These are phyloP conservation scores for Psettodes erumei DNA, from an alignment of 2,113 vertebrate genomes.

Conservation along the genomic window DNA sequence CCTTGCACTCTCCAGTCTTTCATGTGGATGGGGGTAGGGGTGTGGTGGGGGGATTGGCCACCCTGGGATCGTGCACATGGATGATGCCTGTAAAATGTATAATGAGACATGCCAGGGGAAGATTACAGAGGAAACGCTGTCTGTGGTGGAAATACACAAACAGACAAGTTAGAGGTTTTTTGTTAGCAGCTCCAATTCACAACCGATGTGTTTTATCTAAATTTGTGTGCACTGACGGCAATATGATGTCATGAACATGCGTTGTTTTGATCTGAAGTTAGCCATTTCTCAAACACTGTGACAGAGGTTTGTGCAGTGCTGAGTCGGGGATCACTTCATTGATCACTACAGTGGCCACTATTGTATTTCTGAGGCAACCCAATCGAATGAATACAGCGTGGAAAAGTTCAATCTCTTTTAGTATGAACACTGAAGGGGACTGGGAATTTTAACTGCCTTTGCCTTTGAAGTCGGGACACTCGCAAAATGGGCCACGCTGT, in stretches of 20 bases:
- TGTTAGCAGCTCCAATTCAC: not conserved
- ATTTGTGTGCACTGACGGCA: not conserved
- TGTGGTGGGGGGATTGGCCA: slow-evolving; percentile 25
- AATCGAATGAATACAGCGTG: slow-evolving; percentile 12
- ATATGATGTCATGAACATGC: not conserved
- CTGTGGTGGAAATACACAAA: slow-evolving; percentile 24
- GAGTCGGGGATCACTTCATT: not conserved
- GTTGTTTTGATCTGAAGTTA: slow-evolving; percentile 22
- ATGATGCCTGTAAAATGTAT: slow-evolving; percentile 8
- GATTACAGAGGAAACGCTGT: slow-evolving; percentile 8
- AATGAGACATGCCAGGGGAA: not conserved
- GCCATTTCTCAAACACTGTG: slow-evolving; percentile 13
- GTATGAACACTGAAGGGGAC: slow-evolving; percentile 1
- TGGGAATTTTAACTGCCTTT: slow-evolving; percentile 28
- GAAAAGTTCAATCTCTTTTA: slow-evolving; percentile 27
- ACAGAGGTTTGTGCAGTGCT: not conserved
- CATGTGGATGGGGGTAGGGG: slow-evolving; percentile 38
- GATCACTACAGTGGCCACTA: slow-evolving; percentile 2
- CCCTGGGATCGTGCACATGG: slow-evolving; percentile 24
- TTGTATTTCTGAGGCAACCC: slow-evolving; percentile 26
- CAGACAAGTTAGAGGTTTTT: not conserved
- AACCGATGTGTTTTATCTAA: not conserved
- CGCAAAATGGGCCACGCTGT: slow-evolving; percentile 22
- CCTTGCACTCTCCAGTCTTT: slow-evolving; percentile 51
- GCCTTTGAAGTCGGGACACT: slow-evolving; percentile 20